phyloP scores from a whole-genome alignment of 2,888 invertebrate genomes.

The Endotricha flammealis region DNA sequence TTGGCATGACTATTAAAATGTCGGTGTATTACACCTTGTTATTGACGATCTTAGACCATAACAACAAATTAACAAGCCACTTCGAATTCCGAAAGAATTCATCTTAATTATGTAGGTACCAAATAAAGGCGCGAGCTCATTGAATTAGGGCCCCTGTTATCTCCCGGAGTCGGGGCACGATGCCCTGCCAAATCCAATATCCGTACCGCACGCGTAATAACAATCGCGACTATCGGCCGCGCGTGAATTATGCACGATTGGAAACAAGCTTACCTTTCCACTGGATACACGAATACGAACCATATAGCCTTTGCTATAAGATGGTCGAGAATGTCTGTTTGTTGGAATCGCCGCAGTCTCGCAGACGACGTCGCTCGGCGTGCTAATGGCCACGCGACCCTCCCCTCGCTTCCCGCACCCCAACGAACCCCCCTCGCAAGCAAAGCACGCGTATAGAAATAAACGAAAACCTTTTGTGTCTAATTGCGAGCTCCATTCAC shows the following conservation, averaged over 20 bases:
- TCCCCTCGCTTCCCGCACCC: constrained; percentile 34
- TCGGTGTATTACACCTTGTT: too few species aligned
- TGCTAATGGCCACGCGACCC: constrained; percentile 65
- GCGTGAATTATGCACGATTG: constrained; percentile 73
- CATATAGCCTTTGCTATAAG: constrained; percentile 24
- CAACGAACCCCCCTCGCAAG: constrained; percentile 28
- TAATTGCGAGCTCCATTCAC: constrained; percentile 41
- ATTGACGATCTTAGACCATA: too few species aligned
- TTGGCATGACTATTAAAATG: too few species aligned
- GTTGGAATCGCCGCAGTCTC: constrained; percentile 41
- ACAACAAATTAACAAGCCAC: too few species aligned
- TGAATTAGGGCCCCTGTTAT: constrained; percentile 29
- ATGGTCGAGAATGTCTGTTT: constrained; percentile 17
- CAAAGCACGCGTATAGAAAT: constrained; percentile 59
- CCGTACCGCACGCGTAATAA: constrained; percentile 72
- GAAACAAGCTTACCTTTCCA: constrained; percentile 24
- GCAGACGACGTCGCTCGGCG: constrained; percentile 51
- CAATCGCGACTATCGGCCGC: constrained; percentile 75
- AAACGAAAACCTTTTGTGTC: constrained; percentile 54
- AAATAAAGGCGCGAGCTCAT: constrained; percentile 25
- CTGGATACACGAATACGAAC: constrained; percentile 23
- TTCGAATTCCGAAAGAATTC: neutral
- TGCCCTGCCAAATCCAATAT: constrained; percentile 70
- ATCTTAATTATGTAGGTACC: constrained; percentile 1
- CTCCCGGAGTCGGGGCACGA: constrained; percentile 47